A percentile compares a stretch with the other conserved stretches of the same genome.
Conservation (phyloP, 2,113 vertebrate species). For the Gobio gobio region DNA sequence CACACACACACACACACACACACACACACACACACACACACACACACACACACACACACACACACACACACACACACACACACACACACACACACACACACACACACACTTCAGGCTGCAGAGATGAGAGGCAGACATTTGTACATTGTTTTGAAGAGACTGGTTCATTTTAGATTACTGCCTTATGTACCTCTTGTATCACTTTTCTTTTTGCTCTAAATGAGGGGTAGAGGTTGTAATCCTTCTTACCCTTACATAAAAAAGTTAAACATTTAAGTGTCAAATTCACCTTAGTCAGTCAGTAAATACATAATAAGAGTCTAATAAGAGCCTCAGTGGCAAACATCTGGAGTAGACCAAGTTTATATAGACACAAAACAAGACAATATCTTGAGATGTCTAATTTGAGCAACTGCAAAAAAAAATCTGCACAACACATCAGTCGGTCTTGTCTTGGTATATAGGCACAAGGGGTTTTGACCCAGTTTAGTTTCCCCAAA, state of each 20-base stretch:
- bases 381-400: neutral
- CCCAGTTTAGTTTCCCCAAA: conserved; percentile 44
- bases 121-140: neutral
- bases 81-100: conserved; percentile 8
- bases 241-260: conserved; percentile 44
- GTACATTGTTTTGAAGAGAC: neutral
- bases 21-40: conserved; percentile 4
- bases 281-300: neutral
- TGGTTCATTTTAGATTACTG: neutral
- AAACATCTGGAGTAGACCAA: neutral
- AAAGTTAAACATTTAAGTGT: neutral
- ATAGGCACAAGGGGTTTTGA: conserved; percentile 7
- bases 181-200: neutral
- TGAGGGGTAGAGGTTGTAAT: neutral
- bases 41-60: neutral
- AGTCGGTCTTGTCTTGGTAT: neutral
- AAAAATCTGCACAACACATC: neutral
- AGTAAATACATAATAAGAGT: neutral
- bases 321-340: neutral
- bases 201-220: conserved; percentile 47
- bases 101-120: neutral
- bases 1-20: neutral
- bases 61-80: neutral
- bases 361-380: neutral
- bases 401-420: neutral